A percentile compares a stretch with the other conserved stretches of the same genome.
These are phyloP conservation scores for Cyclophora punctaria DNA, from an alignment of 2,888 invertebrate genomes.

Conservation along the genomic window DNA sequence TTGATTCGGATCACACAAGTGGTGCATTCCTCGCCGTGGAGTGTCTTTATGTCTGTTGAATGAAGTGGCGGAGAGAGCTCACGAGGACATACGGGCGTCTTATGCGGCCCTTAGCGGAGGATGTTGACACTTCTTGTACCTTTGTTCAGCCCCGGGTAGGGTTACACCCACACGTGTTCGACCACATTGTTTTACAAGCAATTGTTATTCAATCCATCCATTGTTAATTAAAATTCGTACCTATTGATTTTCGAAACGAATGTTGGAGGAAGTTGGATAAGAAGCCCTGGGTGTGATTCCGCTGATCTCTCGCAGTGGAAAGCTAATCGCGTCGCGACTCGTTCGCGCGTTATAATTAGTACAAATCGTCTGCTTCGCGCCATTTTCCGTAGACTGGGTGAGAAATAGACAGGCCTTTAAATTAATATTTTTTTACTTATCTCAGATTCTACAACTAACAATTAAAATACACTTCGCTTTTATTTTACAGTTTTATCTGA, in stretches of 20 bases:
- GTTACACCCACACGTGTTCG: conserved; percentile 61
- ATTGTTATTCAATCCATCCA: conserved; percentile 8
- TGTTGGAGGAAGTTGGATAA: conserved; percentile 18
- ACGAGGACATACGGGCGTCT: conserved; percentile 66
- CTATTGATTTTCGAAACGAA: conserved; percentile 5
- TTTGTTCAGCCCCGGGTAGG: conserved; percentile 62
- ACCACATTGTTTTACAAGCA: conserved; percentile 4
- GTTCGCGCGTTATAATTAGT: conserved; percentile 73
- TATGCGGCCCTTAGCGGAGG: conserved; percentile 52
- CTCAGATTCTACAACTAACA: too few relatives aligned
- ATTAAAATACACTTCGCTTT: too few relatives aligned
- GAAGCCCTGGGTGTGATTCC: conserved; percentile 19
- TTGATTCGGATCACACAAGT: conserved; percentile 13
- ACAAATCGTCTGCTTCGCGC: conserved; percentile 61
- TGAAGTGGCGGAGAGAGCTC: conserved; percentile 37
- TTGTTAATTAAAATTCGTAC: not conserved
- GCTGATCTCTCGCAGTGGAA: conserved; percentile 42
- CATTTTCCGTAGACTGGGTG: conserved; percentile 32
- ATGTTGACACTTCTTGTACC: conserved; percentile 68
- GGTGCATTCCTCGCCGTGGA: conserved; percentile 48
- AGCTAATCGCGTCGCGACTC: conserved; percentile 63
- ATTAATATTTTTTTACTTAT: too few relatives aligned
- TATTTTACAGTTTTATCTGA: too few relatives aligned
- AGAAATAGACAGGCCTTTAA: conserved; percentile 28
- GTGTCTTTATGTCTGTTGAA: conserved; percentile 54